Conservation (phyloP, 2,797 vertebrate genomes). For the Phoeniculus purpureus region DNA sequence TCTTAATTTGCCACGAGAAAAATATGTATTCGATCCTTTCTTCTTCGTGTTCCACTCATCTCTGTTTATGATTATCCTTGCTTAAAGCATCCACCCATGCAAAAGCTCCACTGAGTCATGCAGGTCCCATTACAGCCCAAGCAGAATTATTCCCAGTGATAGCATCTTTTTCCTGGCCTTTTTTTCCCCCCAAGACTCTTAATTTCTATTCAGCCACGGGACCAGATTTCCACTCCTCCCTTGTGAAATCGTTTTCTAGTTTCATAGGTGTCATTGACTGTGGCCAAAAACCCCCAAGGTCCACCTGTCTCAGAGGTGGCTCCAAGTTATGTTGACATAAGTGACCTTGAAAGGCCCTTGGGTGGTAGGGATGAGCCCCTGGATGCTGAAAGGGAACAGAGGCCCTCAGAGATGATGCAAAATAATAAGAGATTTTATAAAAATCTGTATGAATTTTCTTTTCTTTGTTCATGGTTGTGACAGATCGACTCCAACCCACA, state of each 20-base stretch:
- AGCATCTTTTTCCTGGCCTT: not conserved
- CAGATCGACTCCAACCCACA: not conserved
- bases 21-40: slow-evolving; percentile 33
- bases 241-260: not conserved
- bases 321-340: not conserved
- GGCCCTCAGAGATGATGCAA: not conserved
- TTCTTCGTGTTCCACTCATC: slow-evolving; percentile 21
- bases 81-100: slow-evolving; percentile 46
- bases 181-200: not conserved
- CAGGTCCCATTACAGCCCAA: slow-evolving; percentile 29
- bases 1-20: slow-evolving; percentile 49
- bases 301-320: not conserved
- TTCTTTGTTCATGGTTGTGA: not conserved
- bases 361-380: not conserved
- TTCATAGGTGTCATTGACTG: not conserved
- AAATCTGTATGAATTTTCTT: not conserved
- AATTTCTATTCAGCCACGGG: slow-evolving; percentile 4
- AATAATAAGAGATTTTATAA: not conserved
- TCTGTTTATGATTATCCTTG: slow-evolving; percentile 48
- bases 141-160: slow-evolving; percentile 38
- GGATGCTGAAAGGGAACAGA: not conserved
- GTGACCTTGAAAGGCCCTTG: not conserved
- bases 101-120: slow-evolving; percentile 47
- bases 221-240: not conserved
- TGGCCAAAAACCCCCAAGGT: not conserved